phyloP scores from a whole-genome alignment of 2,113 vertebrate genomes.

The Eulemur rufifrons region DNA sequence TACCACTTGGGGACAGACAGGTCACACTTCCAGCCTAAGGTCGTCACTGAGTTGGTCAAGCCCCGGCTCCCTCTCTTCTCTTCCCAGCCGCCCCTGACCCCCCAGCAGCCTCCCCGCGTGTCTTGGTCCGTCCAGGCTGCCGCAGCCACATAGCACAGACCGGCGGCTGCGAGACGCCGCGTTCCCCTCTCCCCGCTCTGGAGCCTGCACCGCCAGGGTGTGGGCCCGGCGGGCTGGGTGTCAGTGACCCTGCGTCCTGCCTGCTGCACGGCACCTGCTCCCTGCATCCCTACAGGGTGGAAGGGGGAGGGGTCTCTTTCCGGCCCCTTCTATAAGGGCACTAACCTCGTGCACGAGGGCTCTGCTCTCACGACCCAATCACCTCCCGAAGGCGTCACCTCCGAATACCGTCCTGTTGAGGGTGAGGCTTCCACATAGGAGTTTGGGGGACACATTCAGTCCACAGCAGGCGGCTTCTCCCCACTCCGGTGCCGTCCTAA shows the following conservation, averaged over 20 bases:
- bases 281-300: accelerated
- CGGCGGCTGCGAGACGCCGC: too few species aligned
- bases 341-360: too few species aligned
- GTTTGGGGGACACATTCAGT: not conserved
- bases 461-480: not conserved
- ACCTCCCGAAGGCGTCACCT: too few species aligned
- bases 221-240: too few species aligned
- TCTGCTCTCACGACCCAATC: not conserved
- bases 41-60: accelerated
- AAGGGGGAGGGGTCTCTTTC: not conserved
- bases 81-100: too few species aligned
- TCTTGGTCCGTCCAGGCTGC: accelerated
- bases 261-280: too few species aligned
- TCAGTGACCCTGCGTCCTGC: not conserved
- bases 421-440: accelerated
- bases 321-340: not conserved
- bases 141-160: not conserved
- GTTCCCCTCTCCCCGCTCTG: accelerated
- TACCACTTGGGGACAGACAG: accelerated
- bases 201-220: not conserved
- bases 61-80: too few species aligned
- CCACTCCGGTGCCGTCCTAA: too few species aligned
- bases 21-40: accelerated
- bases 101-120: not conserved
- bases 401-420: too few species aligned